Evolutionary conservation across 1,140 invertebrate genomes (phyloP).

Genomic region (Aphis craccivora): DNA sequence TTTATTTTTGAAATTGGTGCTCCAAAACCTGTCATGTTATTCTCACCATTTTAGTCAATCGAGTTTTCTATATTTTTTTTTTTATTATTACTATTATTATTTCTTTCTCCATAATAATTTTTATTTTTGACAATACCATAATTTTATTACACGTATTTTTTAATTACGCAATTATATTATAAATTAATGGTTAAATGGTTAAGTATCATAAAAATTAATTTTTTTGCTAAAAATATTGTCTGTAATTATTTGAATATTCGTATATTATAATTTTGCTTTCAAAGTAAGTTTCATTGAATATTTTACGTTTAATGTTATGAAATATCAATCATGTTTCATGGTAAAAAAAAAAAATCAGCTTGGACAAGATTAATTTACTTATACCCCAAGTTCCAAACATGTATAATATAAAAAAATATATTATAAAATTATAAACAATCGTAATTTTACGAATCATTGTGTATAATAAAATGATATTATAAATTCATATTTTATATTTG

Average conservation of each 20-base stretch:
- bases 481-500: no score
- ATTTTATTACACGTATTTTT: neutral
- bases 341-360: neutral
- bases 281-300: neutral
- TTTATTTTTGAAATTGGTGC: neutral
- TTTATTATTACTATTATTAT: no score
- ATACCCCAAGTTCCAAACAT: no score
- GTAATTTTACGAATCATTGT: no score
- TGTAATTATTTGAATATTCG: neutral
- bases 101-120: neutral
- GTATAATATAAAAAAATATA: no score
- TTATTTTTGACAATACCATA: neutral
- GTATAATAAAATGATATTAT: no score
- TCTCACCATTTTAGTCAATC: neutral
- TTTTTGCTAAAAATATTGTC: neutral
- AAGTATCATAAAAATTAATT: neutral
- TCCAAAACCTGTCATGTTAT: neutral
- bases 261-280: neutral
- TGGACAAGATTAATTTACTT: neutral
- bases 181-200: neutral
- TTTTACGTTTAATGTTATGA: neutral
- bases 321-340: neutral
- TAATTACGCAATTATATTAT: no score
- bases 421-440: no score
- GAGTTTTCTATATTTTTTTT: neutral